phyloP scores from a whole-genome alignment of 2,888 invertebrate species.

The Clistopyga incitator region DNA sequence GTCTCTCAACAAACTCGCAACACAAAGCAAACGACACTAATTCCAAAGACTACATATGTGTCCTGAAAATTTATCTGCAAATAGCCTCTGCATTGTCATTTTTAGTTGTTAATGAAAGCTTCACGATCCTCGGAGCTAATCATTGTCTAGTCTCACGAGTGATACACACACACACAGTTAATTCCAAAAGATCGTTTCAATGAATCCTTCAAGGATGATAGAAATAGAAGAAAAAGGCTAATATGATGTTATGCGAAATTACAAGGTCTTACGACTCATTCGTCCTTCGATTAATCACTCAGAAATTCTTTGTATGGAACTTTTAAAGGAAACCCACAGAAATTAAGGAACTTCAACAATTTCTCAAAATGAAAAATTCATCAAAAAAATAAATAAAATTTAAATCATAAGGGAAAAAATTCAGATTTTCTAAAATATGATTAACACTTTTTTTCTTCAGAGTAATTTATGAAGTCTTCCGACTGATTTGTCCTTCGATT shows the following conservation, averaged over 20 bases:
- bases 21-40: constrained; percentile 38
- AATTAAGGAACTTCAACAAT: too few species aligned
- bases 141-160: constrained; percentile 17
- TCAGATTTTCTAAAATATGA: too few species aligned
- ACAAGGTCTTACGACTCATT: constrained; percentile 3
- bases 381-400: too few species aligned
- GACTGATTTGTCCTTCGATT: not conserved
- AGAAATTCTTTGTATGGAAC: too few species aligned
- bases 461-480: not conserved
- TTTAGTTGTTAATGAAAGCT: not conserved
- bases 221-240: constrained; percentile 13
- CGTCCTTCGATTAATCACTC: not conserved
- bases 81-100: not conserved
- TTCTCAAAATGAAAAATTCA: too few species aligned
- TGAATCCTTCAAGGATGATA: constrained; percentile 47
- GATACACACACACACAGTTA: constrained; percentile 9
- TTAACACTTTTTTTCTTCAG: too few species aligned
- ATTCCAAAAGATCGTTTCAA: constrained; percentile 31
- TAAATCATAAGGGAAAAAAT: too few species aligned
- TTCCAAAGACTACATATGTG: constrained; percentile 5
- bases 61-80: not conserved
- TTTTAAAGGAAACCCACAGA: too few species aligned
- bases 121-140: not conserved
- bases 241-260: not conserved
- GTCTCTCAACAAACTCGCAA: constrained; percentile 20